Base-by-base conservation (phyloP, 2,888 invertebrate species). In the Nematopogon swammerdamellus region DNA sequence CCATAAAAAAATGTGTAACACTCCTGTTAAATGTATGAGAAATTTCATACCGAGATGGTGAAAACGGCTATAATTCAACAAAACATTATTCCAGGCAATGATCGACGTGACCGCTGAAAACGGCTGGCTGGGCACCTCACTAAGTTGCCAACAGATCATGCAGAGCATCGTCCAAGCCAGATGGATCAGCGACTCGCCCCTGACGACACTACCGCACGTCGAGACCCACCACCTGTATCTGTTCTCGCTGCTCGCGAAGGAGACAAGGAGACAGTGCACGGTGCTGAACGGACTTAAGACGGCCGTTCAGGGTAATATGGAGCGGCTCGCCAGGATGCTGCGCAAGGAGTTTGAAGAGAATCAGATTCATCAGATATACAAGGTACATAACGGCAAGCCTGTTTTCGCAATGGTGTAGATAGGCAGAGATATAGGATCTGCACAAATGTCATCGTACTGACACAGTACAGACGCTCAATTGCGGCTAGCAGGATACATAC, bases 61-160 rank as follows among this genome's bases (percentile, higher is more conserved):
- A n/a, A n/a, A n/a, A n/a, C n/a, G n/a, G n/a, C n/a, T n/a, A n/a
- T n/a, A n/a, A n/a, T n/a, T n/a, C n/a, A n/a, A n/a, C n/a, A n/a
- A n/a, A n/a, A n/a, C n/a, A n/a, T n/a, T n/a, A n/a, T 70, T 72
- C 16, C 74, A 97, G 92, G 97, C 97, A 18, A 95, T 98, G 93
- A 89, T 98, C 60, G 99, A 98, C 72, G 88, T 94, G 11, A 86
- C 89, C 44, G 93, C 96, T 0, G 92, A 96, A 65, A 84, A 87
- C 58, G 96, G 96, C 46, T 97, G 95, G 94, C 75, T 98, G 6
- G 81, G 86, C 4, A 88, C 91, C 2, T 87, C 93, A 0, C 67
- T 98, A 14, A 84, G 85, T 50, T 81, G 92, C 50, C 90, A 93
- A 57, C 82, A 86, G 55, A 59, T 93, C 10, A 86, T 96, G 79